Conservation (phyloP, 2,888 invertebrate genomes). For the Callyntrura sp. region DNA sequence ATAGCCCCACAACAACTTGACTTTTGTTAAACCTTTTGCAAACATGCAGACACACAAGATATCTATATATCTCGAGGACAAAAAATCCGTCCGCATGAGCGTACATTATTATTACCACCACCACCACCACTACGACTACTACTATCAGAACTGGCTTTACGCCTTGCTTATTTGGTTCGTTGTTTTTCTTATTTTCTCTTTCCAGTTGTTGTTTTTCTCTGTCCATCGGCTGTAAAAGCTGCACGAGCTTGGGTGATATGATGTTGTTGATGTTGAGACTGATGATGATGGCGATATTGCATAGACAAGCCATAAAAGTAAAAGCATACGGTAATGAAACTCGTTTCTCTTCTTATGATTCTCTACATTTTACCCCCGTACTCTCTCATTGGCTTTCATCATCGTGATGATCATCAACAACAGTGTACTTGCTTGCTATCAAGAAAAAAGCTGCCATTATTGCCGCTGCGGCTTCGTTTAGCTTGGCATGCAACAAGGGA, state of each 20-base stretch:
- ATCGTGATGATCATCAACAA: too few relatives aligned
- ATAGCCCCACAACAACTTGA: not conserved
- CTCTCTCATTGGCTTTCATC: conserved; percentile 58
- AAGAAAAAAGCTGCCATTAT: not conserved
- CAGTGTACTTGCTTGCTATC: conserved; percentile 5
- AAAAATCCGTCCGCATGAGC: conserved; percentile 21
- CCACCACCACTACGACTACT: too few relatives aligned
- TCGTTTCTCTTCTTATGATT: conserved; percentile 69
- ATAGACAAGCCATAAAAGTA: conserved; percentile 77
- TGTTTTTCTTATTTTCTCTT: conserved; percentile 39
- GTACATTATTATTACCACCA: conserved; percentile 43
- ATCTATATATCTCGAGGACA: conserved; percentile 4
- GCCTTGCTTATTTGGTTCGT: conserved; percentile 28
- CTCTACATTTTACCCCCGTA: conserved; percentile 10
- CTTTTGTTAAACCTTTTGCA: conserved; percentile 36
- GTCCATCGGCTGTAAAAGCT: conserved; percentile 75
- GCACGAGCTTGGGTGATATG: conserved; percentile 42
- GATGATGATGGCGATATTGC: conserved; percentile 64
- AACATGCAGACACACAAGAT: not conserved
- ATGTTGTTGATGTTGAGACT: too few relatives aligned
- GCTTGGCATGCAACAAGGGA: not conserved
- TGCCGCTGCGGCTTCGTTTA: too few relatives aligned
- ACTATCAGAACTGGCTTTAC: too few relatives aligned
- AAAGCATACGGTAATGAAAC: conserved; percentile 78
- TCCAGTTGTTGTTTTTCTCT: conserved; percentile 53